Evolutionary conservation across 2,797 vertebrate species (phyloP).

Genomic region (Novumbra hubbsi): DNA sequence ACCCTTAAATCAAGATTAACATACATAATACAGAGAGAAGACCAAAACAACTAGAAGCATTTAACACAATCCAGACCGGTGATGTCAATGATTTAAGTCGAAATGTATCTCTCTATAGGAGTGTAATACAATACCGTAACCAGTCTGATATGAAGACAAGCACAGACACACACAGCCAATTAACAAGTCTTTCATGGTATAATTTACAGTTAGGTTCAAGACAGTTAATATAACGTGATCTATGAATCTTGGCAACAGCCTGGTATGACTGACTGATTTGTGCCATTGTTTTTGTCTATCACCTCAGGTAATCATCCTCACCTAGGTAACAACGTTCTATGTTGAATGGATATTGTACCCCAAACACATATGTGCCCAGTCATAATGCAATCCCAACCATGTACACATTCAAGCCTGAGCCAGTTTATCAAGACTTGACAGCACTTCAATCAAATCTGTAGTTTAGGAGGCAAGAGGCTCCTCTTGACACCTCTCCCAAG

Average conservation of each 20-base stretch:
- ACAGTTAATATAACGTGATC: slow-evolving; percentile 77
- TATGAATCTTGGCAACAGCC: slow-evolving; percentile 67
- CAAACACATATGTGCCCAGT: no score
- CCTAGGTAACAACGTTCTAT: not conserved
- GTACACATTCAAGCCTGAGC: slow-evolving; percentile 42
- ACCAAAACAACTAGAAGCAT: slow-evolving; percentile 40
- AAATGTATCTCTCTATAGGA: not conserved
- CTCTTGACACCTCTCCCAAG: slow-evolving; percentile 12
- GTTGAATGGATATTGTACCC: not conserved
- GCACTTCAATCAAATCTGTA: slow-evolving; percentile 24
- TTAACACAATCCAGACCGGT: slow-evolving; percentile 33
- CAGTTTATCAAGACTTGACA: slow-evolving; percentile 50
- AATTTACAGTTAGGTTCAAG: slow-evolving; percentile 66
- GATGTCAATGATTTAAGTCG: not conserved
- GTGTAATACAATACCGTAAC: not conserved
- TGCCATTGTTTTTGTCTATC: slow-evolving; percentile 50
- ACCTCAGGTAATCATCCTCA: not conserved
- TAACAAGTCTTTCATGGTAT: slow-evolving; percentile 62
- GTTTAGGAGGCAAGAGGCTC: slow-evolving; percentile 31
- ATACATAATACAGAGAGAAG: slow-evolving; percentile 32
- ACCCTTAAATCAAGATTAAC: slow-evolving; percentile 51
- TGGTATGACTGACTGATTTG: slow-evolving; percentile 52
- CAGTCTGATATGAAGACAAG: not conserved
- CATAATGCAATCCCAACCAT: no score
- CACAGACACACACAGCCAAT: slow-evolving; percentile 16